Evolutionary conservation across 1,140 invertebrate genomes (phyloP), one percentile per base, ranked within the genome.

Genomic region (Atta cephalotes): DNA sequence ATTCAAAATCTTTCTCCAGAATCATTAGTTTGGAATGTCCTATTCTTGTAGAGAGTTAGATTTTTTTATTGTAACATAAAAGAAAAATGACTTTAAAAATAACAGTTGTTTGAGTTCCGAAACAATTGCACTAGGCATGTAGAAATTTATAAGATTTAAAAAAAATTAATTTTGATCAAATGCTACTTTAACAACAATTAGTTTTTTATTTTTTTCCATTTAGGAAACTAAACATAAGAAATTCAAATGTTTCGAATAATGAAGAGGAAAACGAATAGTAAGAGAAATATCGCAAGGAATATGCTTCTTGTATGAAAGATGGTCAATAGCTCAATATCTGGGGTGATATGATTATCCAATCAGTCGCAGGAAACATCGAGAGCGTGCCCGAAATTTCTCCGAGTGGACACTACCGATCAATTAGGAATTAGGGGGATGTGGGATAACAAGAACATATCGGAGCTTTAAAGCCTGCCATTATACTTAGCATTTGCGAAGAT

Each of bases 291-390:
- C 14, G 5, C 3, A 18, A 66, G 7, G 7, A 66, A 3, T 10
- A 31, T 21, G 28, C 2, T 70, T 45, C 21, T 81, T 60, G 49
- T 16, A 31, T 45, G 49, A 45, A 81, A 58, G 51, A 7, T 56
- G 16, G 6, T 60, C 80, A 58, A 81, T 81, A 70, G n/a, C 14
- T 81, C 53, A 49, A 45, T 70, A 60, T 81, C 6, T 10, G 12
- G 14, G 14, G 18, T 45, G 25, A 74, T 60, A 79, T 70, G 84
- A 85, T 60, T 71, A 71, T 86, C 63, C 65, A 88, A 71, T 88
- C 60, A 87, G 85, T 63, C 74, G 56, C 85, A 62, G 70, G 80
- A 82, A 82, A 74, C 68, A 84, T 84, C 56, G 68, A 63, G 45
- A 76, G 25, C 80, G 68, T 82, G 7, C 25, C 80, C 80, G 70